Evolutionary conservation across 2,797 vertebrate genomes (phyloP), one percentile per base, ranked within the genome.

Genomic region (Scarus forsteni): DNA sequence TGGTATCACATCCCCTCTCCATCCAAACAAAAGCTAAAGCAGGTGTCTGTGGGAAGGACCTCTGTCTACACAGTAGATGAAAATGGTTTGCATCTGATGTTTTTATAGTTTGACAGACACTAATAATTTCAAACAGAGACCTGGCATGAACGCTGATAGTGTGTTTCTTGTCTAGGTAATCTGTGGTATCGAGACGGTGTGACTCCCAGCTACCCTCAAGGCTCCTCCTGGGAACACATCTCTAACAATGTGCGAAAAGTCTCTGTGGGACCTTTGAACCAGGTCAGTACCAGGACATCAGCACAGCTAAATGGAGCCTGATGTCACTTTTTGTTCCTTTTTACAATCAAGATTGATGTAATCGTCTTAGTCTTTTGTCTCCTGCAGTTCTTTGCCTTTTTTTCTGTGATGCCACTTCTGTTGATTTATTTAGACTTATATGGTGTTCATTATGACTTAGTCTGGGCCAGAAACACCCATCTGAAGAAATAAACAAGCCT

Each of bases 1-100:
- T 98, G 97, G 98, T 98, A 98, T 84, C 98, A 98, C 83, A 97
- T 99, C 77, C 97, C 98, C 0, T 95, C 97, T 1, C 98, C 98
- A 4, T 85, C 92, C 19, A 96, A 96, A 42, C 98, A 99, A 88
- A 98, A 96, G 87, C 75, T 99, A 61, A 96, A 95, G 74, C 98
- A 99, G 85, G 96, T 97, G 60, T 99, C 97, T 0, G 96, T 98
- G 0, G 98, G 98, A n/a, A 93, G 95, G 89, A 98, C 96, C 0
- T 97, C 98, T 0, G 95, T 99, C 45, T 97, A 90, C 42, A 83
- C 94, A 4, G 92, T 99, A 52, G 98, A 99, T 81, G 96, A 96
- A 82, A 98, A 98, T 0, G 96, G 98, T 98, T 91, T 80, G 18
- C 27, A 27, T 27, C 4, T 27, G 4, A 27, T 27, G 27, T 27